Evolutionary conservation across 2,888 invertebrate species (phyloP).

Genomic region (Lasius platythorax): DNA sequence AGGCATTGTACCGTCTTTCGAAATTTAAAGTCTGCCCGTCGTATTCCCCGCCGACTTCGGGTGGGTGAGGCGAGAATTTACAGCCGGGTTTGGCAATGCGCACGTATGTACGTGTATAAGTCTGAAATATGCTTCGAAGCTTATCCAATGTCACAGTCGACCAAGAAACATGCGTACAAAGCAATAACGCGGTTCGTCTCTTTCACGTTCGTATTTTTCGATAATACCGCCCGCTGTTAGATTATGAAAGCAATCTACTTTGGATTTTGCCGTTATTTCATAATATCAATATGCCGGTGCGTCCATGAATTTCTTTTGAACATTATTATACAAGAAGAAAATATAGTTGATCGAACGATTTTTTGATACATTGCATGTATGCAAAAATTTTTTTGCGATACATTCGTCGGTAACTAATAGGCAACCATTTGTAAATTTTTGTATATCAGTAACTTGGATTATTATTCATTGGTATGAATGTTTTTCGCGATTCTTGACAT

Average conservation of each 20-base stretch:
- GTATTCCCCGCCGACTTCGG: constrained; percentile 48
- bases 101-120: constrained; percentile 53
- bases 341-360: neutral
- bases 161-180: constrained; percentile 28
- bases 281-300: constrained; percentile 20
- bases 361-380: neutral
- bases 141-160: constrained; percentile 63
- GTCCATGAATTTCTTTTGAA: constrained; percentile 11
- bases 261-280: constrained; percentile 57
- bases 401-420: constrained; percentile 1
- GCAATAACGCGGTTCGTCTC: constrained; percentile 61
- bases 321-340: constrained; percentile 1
- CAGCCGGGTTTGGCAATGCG: constrained; percentile 66
- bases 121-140: constrained; percentile 64
- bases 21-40: constrained; percentile 30
- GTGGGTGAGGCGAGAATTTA: constrained; percentile 57
- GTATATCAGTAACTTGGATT: neutral
- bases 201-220: constrained; percentile 39
- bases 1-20: constrained; percentile 42
- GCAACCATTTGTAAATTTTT: neutral
- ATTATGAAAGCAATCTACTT: constrained; percentile 65
- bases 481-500: neutral
- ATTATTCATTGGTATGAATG: neutral
- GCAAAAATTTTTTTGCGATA: neutral
- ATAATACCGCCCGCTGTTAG: constrained; percentile 48